Conservation (phyloP, 2,888 invertebrate species). For the Ophioninae sp. region DNA sequence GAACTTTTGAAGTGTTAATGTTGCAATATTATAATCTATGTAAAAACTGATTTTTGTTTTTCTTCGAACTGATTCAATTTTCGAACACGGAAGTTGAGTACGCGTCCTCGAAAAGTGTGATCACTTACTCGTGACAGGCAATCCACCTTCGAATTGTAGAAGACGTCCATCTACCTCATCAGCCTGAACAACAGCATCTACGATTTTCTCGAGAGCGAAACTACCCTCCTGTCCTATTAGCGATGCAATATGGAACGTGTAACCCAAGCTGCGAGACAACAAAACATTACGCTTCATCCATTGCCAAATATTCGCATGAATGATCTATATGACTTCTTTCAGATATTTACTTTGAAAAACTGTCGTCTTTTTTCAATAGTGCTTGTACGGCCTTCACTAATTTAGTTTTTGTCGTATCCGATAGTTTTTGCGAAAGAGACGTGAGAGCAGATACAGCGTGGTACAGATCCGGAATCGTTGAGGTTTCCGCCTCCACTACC, state of each 20-base stretch:
- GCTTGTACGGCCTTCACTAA: constrained; percentile 88
- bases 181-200: constrained; percentile 96
- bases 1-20: neutral
- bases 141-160: constrained; percentile 95
- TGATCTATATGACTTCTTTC: neutral
- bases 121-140: constrained; percentile 86
- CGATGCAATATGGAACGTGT: constrained; percentile 91
- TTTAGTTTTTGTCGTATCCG: constrained; percentile 84
- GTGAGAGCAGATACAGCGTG: constrained; percentile 88
- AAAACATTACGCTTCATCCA: constrained; percentile 58
- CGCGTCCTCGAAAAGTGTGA: neutral
- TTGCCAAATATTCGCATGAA: neutral
- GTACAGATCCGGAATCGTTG: constrained; percentile 87
- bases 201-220: constrained; percentile 89
- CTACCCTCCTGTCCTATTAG: constrained; percentile 87
- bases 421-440: constrained; percentile 85
- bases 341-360: constrained; percentile 84
- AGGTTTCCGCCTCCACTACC: constrained; percentile 86
- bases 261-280: constrained; percentile 86
- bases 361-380: constrained; percentile 92
- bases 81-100: neutral
- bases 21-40: neutral
- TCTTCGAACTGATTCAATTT: neutral
- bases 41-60: neutral
- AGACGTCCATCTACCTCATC: constrained; percentile 96